A percentile compares a stretch with the other conserved stretches of the same genome.
These are phyloP conservation scores for Cheiracanthium punctorium DNA, from an alignment of 2,888 invertebrate genomes.

Conservation along the genomic window DNA sequence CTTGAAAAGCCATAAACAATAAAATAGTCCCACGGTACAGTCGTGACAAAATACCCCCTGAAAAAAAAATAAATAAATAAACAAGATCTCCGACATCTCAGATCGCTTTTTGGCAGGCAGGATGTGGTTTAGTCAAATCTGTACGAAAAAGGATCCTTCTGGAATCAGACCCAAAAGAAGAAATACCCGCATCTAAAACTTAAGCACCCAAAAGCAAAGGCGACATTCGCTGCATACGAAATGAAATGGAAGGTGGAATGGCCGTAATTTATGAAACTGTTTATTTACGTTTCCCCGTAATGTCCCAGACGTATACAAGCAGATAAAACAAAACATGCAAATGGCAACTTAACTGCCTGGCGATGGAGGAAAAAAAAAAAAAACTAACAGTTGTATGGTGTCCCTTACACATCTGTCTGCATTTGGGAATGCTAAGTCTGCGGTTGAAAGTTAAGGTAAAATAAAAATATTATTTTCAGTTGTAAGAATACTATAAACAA, in stretches of 20 bases:
- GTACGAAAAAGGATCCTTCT: no score
- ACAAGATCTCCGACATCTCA: no score
- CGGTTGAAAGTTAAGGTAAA: neutral
- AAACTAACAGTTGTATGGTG: neutral
- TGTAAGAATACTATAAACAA: no score
- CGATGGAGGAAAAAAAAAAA: neutral
- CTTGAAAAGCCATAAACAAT: no score
- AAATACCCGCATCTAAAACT: no score
- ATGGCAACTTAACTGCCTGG: neutral
- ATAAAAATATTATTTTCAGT: no score
- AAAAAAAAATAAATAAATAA: no score
- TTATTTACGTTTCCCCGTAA: neutral
- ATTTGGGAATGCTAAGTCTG: neutral
- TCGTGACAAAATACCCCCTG: no score
- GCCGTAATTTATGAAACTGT: neutral
- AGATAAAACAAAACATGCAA: neutral
- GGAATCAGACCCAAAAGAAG: no score
- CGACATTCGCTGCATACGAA: neutral
- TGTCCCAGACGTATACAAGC: neutral
- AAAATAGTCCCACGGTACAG: no score
- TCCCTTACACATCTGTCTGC: neutral
- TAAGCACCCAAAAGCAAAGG: neutral
- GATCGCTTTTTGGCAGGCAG: no score
- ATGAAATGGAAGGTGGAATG: neutral
- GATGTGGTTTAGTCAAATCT: no score